Conservation (phyloP, 2,888 invertebrate genomes). For the Hypselothyrea guttata region DNA sequence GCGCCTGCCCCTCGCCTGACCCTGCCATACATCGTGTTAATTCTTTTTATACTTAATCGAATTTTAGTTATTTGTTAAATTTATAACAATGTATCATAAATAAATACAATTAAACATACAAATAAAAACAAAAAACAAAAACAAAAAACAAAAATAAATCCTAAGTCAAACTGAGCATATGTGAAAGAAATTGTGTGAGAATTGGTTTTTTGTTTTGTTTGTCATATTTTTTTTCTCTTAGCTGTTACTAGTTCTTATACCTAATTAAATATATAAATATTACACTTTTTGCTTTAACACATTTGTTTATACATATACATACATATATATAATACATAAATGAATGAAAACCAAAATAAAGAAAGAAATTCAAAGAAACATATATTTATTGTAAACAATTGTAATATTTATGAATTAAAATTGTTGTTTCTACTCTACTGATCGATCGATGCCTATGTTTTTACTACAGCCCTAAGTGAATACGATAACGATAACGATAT, state of each 20-base stretch:
- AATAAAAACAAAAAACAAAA: constrained; percentile 7
- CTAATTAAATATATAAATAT: constrained; percentile 2
- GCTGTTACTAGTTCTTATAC: constrained; percentile 47
- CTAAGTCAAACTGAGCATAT: constrained; percentile 24
- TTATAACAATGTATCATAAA: too few relatives aligned
- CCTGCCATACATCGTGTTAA: too few relatives aligned
- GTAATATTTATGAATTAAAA: constrained; percentile 61
- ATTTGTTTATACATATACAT: neutral
- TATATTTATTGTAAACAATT: constrained; percentile 63
- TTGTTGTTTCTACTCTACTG: constrained; percentile 68
- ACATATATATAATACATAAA: constrained; percentile 13
- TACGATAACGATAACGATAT: constrained; percentile 44
- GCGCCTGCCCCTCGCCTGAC: constrained; percentile 63
- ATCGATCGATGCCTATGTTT: constrained; percentile 52
- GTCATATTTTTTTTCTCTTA: constrained; percentile 2
- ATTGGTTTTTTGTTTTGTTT: constrained; percentile 37
- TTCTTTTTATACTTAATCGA: constrained; percentile 57
- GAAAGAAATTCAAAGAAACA: too few relatives aligned
- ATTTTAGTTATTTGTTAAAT: constrained; percentile 66
- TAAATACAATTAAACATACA: too few relatives aligned
- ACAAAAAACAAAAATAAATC: constrained; percentile 8
- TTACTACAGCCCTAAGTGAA: constrained; percentile 61
- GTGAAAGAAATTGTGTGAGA: constrained; percentile 21
- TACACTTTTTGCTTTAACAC: constrained; percentile 24
- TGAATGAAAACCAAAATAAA: too few relatives aligned